phyloP scores from a whole-genome alignment of 2,797 vertebrate species.

The Gila robusta region DNA sequence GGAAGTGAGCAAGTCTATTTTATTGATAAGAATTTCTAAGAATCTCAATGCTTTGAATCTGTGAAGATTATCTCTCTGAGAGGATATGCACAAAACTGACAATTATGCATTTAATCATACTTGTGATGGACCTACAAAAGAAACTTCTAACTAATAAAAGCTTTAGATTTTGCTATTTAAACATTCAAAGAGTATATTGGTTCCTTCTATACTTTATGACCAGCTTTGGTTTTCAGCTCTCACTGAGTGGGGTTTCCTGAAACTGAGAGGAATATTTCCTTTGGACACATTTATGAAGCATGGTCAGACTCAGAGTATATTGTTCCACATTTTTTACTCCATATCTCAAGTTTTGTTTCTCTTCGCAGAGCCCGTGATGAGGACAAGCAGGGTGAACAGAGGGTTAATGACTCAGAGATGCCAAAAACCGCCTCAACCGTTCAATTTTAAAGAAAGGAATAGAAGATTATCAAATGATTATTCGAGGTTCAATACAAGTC shows the following conservation, averaged over 20 bases:
- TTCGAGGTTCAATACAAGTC: not conserved
- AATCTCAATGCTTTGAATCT: conserved; percentile 18
- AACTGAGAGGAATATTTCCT: conserved; percentile 62
- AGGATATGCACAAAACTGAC: not conserved
- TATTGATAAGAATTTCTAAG: conserved; percentile 44
- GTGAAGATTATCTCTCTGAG: conserved; percentile 35
- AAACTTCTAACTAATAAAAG: conserved; percentile 31
- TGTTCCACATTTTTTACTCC: conserved; percentile 57
- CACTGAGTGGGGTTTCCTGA: conserved; percentile 62
- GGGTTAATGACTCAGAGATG: conserved; percentile 56
- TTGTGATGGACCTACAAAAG: conserved; percentile 21
- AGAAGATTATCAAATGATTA: conserved; percentile 1
- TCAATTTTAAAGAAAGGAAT: conserved; percentile 57
- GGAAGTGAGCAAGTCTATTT: conserved; percentile 20
- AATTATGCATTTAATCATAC: not conserved
- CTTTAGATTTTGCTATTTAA: conserved; percentile 54
- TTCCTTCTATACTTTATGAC: conserved; percentile 51
- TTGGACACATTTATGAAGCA: conserved; percentile 58
- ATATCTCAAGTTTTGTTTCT: conserved; percentile 58
- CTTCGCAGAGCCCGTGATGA: conserved; percentile 42
- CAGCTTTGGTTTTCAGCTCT: conserved; percentile 52
- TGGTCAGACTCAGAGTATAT: conserved; percentile 58
- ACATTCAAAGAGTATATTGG: conserved; percentile 43
- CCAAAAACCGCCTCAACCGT: conserved; percentile 67
- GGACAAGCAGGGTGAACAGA: conserved; percentile 43